Evolutionary conservation across 1,140 invertebrate genomes (phyloP).

Genomic region (Drosophila oshimai): DNA sequence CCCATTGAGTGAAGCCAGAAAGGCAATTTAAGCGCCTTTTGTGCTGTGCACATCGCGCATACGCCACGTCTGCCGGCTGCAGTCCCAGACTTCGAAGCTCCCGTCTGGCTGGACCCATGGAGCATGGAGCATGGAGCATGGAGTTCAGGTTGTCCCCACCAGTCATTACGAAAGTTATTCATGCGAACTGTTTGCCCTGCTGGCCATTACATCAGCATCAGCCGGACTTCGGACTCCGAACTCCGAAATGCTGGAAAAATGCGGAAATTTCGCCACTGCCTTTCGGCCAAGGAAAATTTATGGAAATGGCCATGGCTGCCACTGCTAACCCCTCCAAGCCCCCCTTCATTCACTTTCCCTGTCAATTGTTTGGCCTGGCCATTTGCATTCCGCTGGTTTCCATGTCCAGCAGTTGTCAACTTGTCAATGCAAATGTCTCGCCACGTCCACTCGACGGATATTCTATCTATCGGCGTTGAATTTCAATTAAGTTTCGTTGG

Average conservation of each 20-base stretch:
- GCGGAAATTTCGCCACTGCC: slow-evolving; percentile 60
- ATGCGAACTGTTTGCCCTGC: slow-evolving; percentile 71
- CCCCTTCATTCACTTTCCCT: slow-evolving; percentile 50
- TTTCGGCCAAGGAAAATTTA: slow-evolving; percentile 62
- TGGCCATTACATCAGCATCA: slow-evolving; percentile 75
- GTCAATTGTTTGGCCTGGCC: slow-evolving; percentile 30
- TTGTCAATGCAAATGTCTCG: slow-evolving; percentile 64
- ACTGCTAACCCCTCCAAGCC: neutral
- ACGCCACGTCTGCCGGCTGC: slow-evolving; percentile 49
- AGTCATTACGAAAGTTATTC: slow-evolving; percentile 75
- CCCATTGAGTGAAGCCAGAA: slow-evolving; percentile 53
- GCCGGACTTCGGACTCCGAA: slow-evolving; percentile 22
- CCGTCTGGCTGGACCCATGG: neutral
- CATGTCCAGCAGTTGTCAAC: slow-evolving; percentile 66
- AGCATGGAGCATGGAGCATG: neutral
- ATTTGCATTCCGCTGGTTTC: slow-evolving; percentile 55
- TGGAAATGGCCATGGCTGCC: slow-evolving; percentile 63
- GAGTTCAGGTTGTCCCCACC: slow-evolving; percentile 11
- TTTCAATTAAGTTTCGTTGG: slow-evolving; percentile 33
- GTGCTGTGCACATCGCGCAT: slow-evolving; percentile 56
- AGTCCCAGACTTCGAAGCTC: neutral
- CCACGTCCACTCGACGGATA: slow-evolving; percentile 38
- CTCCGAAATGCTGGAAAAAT: slow-evolving; percentile 40
- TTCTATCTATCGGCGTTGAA: slow-evolving; percentile 45
- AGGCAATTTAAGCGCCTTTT: slow-evolving; percentile 65